Evolutionary conservation across 2,888 invertebrate species (phyloP), one percentile per base, ranked within the genome.

Genomic region (Celastrina argiolus): DNA sequence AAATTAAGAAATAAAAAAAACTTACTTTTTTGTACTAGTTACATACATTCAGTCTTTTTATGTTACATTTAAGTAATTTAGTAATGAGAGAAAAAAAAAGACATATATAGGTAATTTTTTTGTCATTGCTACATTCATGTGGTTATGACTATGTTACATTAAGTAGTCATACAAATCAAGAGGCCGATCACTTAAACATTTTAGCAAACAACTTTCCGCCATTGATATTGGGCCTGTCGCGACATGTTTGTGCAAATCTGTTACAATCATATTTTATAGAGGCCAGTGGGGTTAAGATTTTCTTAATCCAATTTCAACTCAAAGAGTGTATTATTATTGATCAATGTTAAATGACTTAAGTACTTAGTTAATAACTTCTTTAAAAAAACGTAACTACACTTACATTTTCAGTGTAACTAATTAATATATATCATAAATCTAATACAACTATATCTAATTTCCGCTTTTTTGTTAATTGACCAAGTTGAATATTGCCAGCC

Each of bases 171-270:
- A 51, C 51, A 51, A 22, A 51, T 51, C 51, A 12, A n/a, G 22
- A 51, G 22, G 3, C 22, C 22, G 22, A 26, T 5, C 22, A 22
- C 22, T 26, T 26, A 59, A 16, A 18, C 34, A 31, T 59, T 18
- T 61, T 36, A 39, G 61, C 39, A 36, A 39, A 61, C 58, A 58
- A 4, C 36, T 56, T 18, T 56, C 39, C 36, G 65, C 18, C 56
- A 36, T 65, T 45, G 34, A 22, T 51, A 31, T 10, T 42, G 18
- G 31, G 72, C 75, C 70, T 73, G 78, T 76, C 71, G 69, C 69
- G 72, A 78, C 78, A 76, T 74, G 78, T 77, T 73, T 68, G 56
- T 71, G 73, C 78, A 66, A 64, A 69, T 67, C 70, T 73, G 72
- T 69, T 69, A 70, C 70, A 70, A 36, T 45, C 72, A 73, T 51